Evolutionary conservation across 2,113 vertebrate genomes (phyloP).

Genomic region (Leuciscus idus): DNA sequence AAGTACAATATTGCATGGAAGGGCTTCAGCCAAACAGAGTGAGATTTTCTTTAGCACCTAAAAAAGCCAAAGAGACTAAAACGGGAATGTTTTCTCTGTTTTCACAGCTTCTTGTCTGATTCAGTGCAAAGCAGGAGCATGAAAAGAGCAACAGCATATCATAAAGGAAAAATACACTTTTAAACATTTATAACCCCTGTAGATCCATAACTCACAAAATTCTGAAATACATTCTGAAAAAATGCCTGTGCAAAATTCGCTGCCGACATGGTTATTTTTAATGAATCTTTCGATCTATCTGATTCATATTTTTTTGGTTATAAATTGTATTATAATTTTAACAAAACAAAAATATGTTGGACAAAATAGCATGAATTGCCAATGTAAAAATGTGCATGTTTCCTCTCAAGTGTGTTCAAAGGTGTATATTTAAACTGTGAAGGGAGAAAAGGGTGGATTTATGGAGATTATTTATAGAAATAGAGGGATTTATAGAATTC

Average conservation of each 20-base stretch:
- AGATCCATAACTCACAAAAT: background rate
- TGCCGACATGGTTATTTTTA: background rate
- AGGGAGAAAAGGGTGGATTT: background rate
- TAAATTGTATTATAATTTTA: background rate
- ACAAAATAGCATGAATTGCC: background rate
- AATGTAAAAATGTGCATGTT: background rate
- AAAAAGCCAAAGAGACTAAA: background rate
- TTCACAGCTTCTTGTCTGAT: background rate
- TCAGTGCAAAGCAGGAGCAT: background rate
- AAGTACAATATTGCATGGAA: background rate
- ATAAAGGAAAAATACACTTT: background rate
- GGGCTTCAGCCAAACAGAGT: slow-evolving; percentile 22
- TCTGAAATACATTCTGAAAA: background rate
- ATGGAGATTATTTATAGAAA: background rate
- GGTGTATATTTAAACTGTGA: background rate
- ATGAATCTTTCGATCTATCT: background rate
- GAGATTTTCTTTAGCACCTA: background rate
- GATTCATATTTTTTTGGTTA: background rate
- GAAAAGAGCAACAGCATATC: slow-evolving; percentile 19
- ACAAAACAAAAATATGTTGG: background rate
- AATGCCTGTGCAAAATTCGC: background rate
- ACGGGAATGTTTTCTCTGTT: background rate
- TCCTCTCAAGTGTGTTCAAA: background rate
- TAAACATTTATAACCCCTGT: background rate
- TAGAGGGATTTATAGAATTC: background rate